Evolutionary conservation across 2,797 vertebrate genomes (phyloP).

Genomic region (Pseudotriccus pelzelni): DNA sequence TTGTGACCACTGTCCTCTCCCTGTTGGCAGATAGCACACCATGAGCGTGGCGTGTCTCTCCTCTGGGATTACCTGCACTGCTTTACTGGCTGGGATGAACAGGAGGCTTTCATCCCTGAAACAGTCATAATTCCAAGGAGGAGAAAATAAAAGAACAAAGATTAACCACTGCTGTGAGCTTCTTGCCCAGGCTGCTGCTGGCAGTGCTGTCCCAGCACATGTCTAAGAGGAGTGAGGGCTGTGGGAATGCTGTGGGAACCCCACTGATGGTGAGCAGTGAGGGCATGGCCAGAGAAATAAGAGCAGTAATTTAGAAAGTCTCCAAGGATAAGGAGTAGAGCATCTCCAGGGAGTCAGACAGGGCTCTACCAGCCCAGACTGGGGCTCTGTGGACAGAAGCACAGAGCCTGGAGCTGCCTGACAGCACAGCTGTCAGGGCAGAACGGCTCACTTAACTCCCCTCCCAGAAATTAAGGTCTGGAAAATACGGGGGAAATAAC

Average conservation of each 20-base stretch:
- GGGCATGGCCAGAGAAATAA: neutral
- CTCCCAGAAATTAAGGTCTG: neutral
- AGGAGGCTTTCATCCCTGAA: neutral
- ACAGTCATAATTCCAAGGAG: neutral
- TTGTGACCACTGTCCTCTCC: neutral
- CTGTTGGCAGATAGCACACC: neutral
- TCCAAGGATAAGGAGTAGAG: neutral
- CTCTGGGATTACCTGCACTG: neutral
- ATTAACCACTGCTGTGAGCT: neutral
- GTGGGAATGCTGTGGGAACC: neutral
- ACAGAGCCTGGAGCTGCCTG: neutral
- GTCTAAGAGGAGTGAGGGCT: neutral
- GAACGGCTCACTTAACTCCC: neutral
- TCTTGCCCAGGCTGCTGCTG: neutral
- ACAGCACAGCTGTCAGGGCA: neutral
- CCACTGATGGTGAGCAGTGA: neutral
- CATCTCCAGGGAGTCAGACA: accelerated
- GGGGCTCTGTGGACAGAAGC: neutral
- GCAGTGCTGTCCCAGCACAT: neutral
- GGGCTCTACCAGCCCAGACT: neutral
- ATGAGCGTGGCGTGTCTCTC: neutral
- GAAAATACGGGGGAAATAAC: neutral
- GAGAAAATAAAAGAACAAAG: neutral
- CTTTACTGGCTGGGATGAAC: neutral
- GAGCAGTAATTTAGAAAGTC: neutral